Evolutionary conservation across 2,797 vertebrate species (phyloP), one percentile per base, ranked within the genome.

Genomic region (Apodemus agrarius): DNA sequence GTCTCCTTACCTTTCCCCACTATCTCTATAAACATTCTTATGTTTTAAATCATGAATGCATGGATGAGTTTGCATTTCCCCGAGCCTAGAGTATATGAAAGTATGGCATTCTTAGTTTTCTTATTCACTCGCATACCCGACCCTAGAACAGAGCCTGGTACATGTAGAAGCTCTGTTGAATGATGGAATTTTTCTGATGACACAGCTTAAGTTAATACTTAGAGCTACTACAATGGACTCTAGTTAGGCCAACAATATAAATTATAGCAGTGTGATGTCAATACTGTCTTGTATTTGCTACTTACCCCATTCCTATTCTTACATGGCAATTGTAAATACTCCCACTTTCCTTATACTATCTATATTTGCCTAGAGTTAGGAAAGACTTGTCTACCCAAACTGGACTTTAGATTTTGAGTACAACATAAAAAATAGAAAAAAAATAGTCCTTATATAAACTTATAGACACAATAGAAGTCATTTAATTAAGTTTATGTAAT

Each of bases 41-140:
- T 29, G 59, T 94, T 97, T 83, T 91, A 65, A 87, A 61, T 79
- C 88, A 22, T 85, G 76, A n/a, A 10, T 67, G 61, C 88, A 54
- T 80, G 0, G 24, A 67, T 74, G 80, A 46, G 61, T 81, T 79
- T 89, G 57, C 52, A 85, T 75, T 12, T 91, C 34, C 4, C 40
- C 40, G 31, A 54, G 29, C 46, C 24, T 67, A 37, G 72, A 67
- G 22, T 86, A 85, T 49, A n/a, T 26, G 46, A 67, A 67, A 82
- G 1, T 61, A 67, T 24, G 21, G 12, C 0, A 7, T 6, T 61
- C 65, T 84, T 76, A 57, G 90, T 93, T 78, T 43, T 96, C 76
- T 90, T 72, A 52, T 67, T 91, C 16, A n/a, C 26, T 6, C 3
- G 19, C 29, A 19, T 86, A 26, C 3, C 37, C 10, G 92, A 43